Evolutionary conservation across 2,113 vertebrate genomes (phyloP).

Genomic region (Mugil cephalus): DNA sequence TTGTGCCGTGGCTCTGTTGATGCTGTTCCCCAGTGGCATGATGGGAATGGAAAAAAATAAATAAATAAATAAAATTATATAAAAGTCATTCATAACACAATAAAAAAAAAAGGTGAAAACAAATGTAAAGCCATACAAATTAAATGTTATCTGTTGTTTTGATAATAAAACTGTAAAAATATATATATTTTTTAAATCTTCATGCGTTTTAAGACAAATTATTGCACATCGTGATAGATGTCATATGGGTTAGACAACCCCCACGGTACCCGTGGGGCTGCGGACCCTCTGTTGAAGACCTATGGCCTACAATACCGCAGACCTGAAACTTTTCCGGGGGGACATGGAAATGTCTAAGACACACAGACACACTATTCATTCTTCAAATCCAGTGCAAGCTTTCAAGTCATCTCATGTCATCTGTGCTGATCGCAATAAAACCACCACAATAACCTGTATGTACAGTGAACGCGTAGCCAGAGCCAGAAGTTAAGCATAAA

Average conservation of each 20-base stretch:
- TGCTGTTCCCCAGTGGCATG: slow-evolving; percentile 48
- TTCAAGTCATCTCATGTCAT: too few relatives aligned
- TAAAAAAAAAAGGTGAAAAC: slow-evolving; percentile 41
- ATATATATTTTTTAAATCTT: slow-evolving; percentile 41
- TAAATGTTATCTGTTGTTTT: slow-evolving; percentile 70
- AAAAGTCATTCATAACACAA: slow-evolving; percentile 33
- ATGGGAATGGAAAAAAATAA: slow-evolving; percentile 53
- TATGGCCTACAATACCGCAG: background rate
- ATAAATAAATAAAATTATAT: slow-evolving; percentile 2
- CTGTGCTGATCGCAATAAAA: too few relatives aligned
- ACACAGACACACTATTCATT: too few relatives aligned
- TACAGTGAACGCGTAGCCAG: too few relatives aligned
- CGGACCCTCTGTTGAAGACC: too few relatives aligned
- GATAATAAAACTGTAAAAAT: slow-evolving; percentile 79
- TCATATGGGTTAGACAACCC: too few relatives aligned
- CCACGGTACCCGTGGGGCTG: too few relatives aligned
- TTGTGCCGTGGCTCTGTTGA: slow-evolving; percentile 36
- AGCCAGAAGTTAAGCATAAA: too few relatives aligned
- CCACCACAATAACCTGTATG: too few relatives aligned
- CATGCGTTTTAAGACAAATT: slow-evolving; percentile 40
- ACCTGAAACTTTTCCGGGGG: background rate
- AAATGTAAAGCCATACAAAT: slow-evolving; percentile 56
- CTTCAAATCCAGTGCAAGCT: too few relatives aligned
- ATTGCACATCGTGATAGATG: slow-evolving; percentile 24
- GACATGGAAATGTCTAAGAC: too few relatives aligned